These are phyloP conservation scores for Orchestia grillus DNA, from an alignment of 1,140 invertebrate genomes.

Conservation along the genomic window DNA sequence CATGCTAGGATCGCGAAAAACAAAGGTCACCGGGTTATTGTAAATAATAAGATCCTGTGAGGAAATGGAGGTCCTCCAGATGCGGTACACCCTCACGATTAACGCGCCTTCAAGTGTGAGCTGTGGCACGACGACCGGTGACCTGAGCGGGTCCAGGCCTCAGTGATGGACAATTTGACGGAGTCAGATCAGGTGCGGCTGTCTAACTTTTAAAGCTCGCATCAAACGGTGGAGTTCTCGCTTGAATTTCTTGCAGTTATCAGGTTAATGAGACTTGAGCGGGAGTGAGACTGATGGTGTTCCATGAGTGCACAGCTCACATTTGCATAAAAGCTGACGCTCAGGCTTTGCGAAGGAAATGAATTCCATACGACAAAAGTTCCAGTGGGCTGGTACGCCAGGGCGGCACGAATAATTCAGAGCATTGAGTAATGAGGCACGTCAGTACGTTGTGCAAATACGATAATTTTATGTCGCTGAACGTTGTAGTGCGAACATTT, in stretches of 20 bases:
- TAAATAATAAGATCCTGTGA: no score
- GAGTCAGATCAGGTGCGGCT: background rate
- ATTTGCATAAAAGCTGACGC: background rate
- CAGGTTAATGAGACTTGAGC: background rate
- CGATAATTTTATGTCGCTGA: no score
- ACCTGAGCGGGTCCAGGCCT: background rate
- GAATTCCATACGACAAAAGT: background rate
- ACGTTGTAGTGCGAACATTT: no score
- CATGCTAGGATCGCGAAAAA: no score
- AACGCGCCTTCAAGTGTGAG: no score
- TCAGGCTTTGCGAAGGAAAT: background rate
- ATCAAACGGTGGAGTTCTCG: constrained; percentile 3
- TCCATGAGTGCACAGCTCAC: background rate
- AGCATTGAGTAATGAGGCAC: no score
- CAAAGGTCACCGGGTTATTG: no score
- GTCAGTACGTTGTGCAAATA: no score
- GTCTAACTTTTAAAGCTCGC: background rate
- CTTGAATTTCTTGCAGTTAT: constrained; percentile 14
- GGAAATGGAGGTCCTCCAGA: no score
- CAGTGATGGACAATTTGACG: background rate
- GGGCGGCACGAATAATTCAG: no score
- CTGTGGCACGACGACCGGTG: no score
- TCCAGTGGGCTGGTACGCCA: background rate
- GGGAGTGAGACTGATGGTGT: constrained; percentile 8
- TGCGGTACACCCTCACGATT: no score